Percentiles rank a stretch among this genome's conserved stretches.
These are phyloP conservation scores for Erpornis zantholeuca DNA, from an alignment of 2,113 vertebrate species.

Conservation along the genomic window DNA sequence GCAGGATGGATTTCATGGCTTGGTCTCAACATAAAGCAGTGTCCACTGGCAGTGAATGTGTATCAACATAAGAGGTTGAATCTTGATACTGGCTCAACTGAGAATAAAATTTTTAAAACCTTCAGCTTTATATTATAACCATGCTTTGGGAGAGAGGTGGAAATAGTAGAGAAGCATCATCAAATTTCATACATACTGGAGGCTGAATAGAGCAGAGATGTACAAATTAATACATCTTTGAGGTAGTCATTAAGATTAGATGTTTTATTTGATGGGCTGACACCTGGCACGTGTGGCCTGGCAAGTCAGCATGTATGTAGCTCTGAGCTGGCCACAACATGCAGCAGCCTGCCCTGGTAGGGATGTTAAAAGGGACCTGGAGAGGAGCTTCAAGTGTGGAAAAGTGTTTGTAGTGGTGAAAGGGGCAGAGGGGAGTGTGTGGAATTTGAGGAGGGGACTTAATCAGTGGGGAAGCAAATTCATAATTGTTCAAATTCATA, in stretches of 20 bases:
- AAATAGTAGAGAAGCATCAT: background rate
- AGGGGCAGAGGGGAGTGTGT: background rate
- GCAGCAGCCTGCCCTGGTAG: fast-evolving
- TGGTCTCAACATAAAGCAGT: background rate
- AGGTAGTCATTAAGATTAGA: background rate
- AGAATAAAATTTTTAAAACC: background rate
- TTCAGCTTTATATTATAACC: background rate
- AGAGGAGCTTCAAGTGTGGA: background rate
- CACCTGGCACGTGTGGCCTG: background rate
- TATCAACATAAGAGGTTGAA: background rate
- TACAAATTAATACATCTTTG: background rate
- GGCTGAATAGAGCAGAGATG: background rate
- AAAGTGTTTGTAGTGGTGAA: background rate
- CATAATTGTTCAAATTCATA: background rate
- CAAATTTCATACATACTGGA: background rate
- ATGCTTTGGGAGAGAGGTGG: background rate
- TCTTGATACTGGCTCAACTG: background rate
- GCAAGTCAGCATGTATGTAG: fast-evolving
- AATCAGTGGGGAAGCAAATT: background rate
- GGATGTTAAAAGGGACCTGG: fast-evolving
- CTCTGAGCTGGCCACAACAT: background rate
- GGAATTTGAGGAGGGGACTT: background rate
- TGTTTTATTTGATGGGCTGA: background rate
- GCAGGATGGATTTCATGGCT: background rate
- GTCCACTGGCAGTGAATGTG: background rate